phyloP scores from a whole-genome alignment of 2,888 invertebrate genomes.

The Kryphioiulus occultus region DNA sequence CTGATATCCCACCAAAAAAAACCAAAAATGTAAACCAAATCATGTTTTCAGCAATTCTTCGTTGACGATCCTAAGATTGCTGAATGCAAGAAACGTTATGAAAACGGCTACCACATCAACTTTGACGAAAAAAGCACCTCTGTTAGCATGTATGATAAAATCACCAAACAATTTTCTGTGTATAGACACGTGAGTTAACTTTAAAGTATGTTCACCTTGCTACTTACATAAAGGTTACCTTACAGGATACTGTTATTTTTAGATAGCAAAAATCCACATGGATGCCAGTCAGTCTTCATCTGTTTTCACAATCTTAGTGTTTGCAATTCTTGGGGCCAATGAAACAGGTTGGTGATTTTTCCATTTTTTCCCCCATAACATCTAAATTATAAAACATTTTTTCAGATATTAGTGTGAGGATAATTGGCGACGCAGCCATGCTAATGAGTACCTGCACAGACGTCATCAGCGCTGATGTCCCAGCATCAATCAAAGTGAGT shows the following conservation, averaged over 20 bases:
- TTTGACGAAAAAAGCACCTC: not conserved
- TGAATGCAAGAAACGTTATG: not conserved
- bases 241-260: not conserved
- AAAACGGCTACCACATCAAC: not conserved
- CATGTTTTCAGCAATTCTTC: not conserved
- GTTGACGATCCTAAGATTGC: not conserved
- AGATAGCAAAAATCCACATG: not conserved
- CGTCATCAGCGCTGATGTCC: not conserved
- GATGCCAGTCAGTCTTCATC: not conserved
- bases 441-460: not conserved
- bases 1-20: not conserved
- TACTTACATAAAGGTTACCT: not conserved
- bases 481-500: not conserved
- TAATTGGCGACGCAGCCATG: not conserved
- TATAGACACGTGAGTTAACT: not conserved
- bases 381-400: not conserved
- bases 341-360: not conserved
- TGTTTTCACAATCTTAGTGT: not conserved
- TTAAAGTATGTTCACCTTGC: no score
- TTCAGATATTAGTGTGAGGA: not conserved
- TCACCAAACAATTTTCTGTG: not conserved
- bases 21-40: not conserved
- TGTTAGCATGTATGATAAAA: slow-evolving; percentile 3
- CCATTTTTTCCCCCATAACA: not conserved
- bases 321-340: not conserved